Conservation (phyloP, 2,888 invertebrate species). For the Euzophera pinguis region DNA sequence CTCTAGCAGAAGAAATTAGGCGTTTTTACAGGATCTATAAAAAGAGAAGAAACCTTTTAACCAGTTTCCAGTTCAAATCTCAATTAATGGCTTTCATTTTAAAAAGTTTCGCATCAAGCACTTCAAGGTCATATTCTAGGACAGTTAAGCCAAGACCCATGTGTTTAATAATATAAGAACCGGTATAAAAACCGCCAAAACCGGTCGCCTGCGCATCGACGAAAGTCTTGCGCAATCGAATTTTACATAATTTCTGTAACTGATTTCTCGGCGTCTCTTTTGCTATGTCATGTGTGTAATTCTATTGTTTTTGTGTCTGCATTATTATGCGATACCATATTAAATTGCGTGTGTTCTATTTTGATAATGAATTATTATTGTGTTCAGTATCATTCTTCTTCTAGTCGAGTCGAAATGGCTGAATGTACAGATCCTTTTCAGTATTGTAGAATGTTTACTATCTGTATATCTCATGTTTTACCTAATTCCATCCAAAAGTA, state of each 20-base stretch:
- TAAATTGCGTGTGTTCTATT: not conserved
- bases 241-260: constrained; percentile 13
- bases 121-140: not conserved
- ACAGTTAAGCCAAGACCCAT: not conserved
- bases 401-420: too few species aligned
- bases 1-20: too few species aligned
- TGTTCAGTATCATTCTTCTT: too few species aligned
- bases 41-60: too few species aligned
- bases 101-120: too few species aligned
- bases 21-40: too few species aligned
- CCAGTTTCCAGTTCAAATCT: too few species aligned
- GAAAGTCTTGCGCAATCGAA: constrained; percentile 11
- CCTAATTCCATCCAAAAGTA: too few species aligned
- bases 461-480: too few species aligned
- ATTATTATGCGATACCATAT: not conserved
- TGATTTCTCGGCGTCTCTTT: not conserved
- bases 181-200: not conserved
- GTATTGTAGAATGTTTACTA: too few species aligned
- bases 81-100: too few species aligned
- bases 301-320: not conserved
- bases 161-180: not conserved
- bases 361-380: not conserved
- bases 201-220: not conserved
- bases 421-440: too few species aligned
- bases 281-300: not conserved